These are phyloP conservation scores for Drosophila rubida DNA, from an alignment of 2,888 invertebrate species.

Conservation along the genomic window DNA sequence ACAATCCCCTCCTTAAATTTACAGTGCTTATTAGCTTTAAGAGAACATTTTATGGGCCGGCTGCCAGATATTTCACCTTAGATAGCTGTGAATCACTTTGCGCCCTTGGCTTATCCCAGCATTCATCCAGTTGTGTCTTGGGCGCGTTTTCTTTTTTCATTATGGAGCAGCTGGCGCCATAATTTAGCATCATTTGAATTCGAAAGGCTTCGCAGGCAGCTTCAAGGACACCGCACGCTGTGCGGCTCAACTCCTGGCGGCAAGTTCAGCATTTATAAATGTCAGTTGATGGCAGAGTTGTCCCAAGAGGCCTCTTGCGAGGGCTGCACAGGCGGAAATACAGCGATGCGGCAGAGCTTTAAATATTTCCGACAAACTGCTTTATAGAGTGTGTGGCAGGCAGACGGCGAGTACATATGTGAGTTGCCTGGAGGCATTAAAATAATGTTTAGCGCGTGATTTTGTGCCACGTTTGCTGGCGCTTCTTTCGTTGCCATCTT, in stretches of 20 bases:
- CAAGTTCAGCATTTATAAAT: constrained; percentile 54
- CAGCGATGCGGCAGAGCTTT: constrained; percentile 57
- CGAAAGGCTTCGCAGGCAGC: constrained; percentile 30
- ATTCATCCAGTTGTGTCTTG: constrained; percentile 24
- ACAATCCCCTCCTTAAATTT: background rate
- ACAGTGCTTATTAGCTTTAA: background rate
- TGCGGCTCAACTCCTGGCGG: constrained; percentile 6
- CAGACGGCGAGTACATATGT: constrained; percentile 38
- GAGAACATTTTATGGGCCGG: background rate
- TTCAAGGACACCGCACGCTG: constrained; percentile 50
- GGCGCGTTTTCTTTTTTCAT: constrained; percentile 15
- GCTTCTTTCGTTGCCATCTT: constrained; percentile 38
- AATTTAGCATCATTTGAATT: constrained; percentile 37
- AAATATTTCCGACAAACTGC: constrained; percentile 58
- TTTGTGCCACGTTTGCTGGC: constrained; percentile 41
- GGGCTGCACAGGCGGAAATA: constrained; percentile 32
- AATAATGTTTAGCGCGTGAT: constrained; percentile 80
- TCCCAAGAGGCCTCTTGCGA: constrained; percentile 42
- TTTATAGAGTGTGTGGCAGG: constrained; percentile 36
- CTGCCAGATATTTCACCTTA: constrained; percentile 15
- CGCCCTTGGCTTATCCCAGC: constrained; percentile 10
- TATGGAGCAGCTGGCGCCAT: constrained; percentile 45
- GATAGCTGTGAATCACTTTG: constrained; percentile 17
- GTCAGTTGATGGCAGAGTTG: constrained; percentile 27
- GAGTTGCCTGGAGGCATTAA: constrained; percentile 66